Evolutionary conservation across 2,888 invertebrate species (phyloP).

Genomic region (Xiphydria camelus): DNA sequence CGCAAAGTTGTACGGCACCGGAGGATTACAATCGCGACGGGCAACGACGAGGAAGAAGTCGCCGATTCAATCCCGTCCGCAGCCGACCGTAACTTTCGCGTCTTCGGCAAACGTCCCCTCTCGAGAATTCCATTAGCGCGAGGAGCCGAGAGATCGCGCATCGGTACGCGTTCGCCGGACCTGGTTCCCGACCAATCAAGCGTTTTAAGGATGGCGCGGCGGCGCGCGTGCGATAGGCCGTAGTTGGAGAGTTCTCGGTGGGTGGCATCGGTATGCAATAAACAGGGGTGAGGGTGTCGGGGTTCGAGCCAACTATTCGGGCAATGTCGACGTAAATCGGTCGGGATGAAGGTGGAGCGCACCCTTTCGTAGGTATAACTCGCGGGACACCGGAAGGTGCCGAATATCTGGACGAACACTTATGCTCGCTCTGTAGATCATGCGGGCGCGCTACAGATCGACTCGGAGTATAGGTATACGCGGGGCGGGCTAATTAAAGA

Average conservation of each 20-base stretch:
- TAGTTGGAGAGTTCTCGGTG: not conserved
- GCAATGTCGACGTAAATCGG: constrained; percentile 28
- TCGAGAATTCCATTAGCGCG: constrained; percentile 1
- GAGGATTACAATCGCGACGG: not conserved
- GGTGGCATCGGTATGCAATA: constrained; percentile 37
- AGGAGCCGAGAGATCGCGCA: too few relatives aligned
- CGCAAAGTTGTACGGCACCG: not conserved
- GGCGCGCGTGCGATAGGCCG: constrained; percentile 6
- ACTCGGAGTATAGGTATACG: too few relatives aligned
- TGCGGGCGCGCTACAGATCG: too few relatives aligned
- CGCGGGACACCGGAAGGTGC: too few relatives aligned
- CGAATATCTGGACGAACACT: too few relatives aligned
- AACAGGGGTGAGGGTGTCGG: constrained; percentile 28
- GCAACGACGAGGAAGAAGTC: not conserved
- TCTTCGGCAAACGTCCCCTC: not conserved
- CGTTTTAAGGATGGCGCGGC: constrained; percentile 17
- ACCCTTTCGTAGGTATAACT: not conserved
- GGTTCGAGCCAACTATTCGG: constrained; percentile 29
- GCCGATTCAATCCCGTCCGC: not conserved
- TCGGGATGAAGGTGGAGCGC: not conserved
- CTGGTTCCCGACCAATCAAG: constrained; percentile 12
- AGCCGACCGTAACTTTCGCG: not conserved
- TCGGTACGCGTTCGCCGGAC: not conserved
- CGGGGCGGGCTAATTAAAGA: too few relatives aligned
- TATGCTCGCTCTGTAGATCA: too few relatives aligned